Percentiles rank a stretch among this genome's conserved stretches.
Evolutionary conservation across 1,140 invertebrate genomes (phyloP).

Genomic region (Trissolcus basalis): DNA sequence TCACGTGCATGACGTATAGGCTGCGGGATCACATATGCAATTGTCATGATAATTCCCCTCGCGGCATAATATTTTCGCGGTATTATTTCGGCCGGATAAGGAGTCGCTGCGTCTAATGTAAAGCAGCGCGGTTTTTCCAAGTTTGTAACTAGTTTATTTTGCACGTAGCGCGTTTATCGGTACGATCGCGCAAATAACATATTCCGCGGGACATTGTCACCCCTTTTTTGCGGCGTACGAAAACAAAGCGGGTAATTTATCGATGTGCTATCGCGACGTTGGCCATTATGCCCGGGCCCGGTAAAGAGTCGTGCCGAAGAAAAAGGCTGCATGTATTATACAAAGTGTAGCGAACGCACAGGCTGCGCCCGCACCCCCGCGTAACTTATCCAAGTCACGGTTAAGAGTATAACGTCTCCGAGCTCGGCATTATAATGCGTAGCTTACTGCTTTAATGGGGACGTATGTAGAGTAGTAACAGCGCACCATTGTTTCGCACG

Average conservation of each 20-base stretch:
- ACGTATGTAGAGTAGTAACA: slow-evolving; percentile 70
- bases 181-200: slow-evolving; percentile 53
- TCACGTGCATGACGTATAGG: slow-evolving; percentile 23
- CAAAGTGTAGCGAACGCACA: slow-evolving; percentile 1
- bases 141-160: slow-evolving; percentile 51
- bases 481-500: slow-evolving; percentile 64
- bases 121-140: slow-evolving; percentile 36
- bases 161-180: slow-evolving; percentile 35
- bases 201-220: slow-evolving; percentile 55
- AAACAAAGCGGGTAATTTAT: slow-evolving; percentile 57
- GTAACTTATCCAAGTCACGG: slow-evolving; percentile 46
- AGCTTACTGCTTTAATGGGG: slow-evolving; percentile 70
- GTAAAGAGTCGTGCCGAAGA: slow-evolving; percentile 30
- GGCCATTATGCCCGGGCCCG: slow-evolving; percentile 28
- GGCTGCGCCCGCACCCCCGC: slow-evolving; percentile 35
- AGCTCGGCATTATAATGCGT: slow-evolving; percentile 67
- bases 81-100: slow-evolving; percentile 33
- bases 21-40: slow-evolving; percentile 25
- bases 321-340: slow-evolving; percentile 37
- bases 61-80: slow-evolving; percentile 31
- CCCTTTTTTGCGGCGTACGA: slow-evolving; percentile 35
- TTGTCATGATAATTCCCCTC: slow-evolving; percentile 51
- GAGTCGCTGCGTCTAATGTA: slow-evolving; percentile 29
- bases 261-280: slow-evolving; percentile 41
- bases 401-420: slow-evolving; percentile 35